A percentile compares a stretch with the other conserved stretches of the same genome.
Evolutionary conservation across 1,140 invertebrate species (phyloP).

Genomic region (Panagrolaimus sp.): DNA sequence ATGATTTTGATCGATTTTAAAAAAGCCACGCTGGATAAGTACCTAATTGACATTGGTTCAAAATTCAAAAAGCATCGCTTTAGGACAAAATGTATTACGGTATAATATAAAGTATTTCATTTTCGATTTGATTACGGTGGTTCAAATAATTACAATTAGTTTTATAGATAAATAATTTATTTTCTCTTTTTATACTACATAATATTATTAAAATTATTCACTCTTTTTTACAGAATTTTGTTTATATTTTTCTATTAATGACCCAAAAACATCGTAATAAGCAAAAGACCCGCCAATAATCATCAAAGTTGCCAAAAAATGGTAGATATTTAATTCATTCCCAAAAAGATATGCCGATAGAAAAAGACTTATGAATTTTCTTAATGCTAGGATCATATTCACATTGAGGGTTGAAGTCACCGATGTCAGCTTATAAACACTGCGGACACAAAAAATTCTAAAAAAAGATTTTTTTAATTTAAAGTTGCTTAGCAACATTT

Average conservation of each 20-base stretch:
- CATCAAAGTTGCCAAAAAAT: not conserved
- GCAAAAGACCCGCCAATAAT: conserved; percentile 9
- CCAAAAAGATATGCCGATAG: conserved; percentile 67
- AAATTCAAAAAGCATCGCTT: no score
- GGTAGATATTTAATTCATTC: conserved; percentile 11
- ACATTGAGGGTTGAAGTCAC: conserved; percentile 87
- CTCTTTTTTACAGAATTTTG: not conserved
- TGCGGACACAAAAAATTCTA: conserved; percentile 80
- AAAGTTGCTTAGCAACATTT: conserved; percentile 5
- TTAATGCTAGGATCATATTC: conserved; percentile 83
- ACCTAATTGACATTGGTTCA: no score
- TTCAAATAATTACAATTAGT: no score
- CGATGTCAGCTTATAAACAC: conserved; percentile 87
- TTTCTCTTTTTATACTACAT: not conserved
- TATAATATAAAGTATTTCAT: no score
- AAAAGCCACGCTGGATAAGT: no score
- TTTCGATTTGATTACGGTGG: no score
- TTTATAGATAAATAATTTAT: no score
- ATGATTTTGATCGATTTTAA: no score
- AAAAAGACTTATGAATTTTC: conserved; percentile 87
- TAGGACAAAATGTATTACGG: no score
- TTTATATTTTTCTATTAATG: not conserved
- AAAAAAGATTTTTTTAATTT: conserved; percentile 10
- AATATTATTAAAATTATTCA: conserved; percentile 7
- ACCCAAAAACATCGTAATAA: conserved; percentile 4